Evolutionary conservation across 2,888 invertebrate species (phyloP).

Genomic region (Xylota segnis): DNA sequence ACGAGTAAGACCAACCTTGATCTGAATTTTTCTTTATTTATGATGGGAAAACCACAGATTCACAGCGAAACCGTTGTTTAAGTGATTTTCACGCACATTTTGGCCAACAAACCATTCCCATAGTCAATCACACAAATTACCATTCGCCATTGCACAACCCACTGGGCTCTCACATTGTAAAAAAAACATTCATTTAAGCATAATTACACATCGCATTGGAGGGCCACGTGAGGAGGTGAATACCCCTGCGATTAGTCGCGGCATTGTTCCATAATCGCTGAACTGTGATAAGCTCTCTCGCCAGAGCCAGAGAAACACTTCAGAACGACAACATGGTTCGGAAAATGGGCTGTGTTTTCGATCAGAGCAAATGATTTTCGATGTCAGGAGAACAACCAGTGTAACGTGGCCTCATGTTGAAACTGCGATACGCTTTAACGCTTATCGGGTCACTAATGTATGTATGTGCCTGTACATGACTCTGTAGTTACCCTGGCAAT

Average conservation of each 20-base stretch:
- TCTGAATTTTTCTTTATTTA: conserved; percentile 36
- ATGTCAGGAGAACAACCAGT: conserved; percentile 33
- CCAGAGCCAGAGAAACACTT: conserved; percentile 1
- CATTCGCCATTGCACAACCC: conserved; percentile 49
- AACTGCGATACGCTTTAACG: conserved; percentile 1
- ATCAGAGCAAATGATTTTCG: conserved; percentile 39
- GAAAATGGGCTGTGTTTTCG: conserved; percentile 6
- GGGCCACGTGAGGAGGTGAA: conserved; percentile 57
- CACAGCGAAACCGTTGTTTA: conserved; percentile 1
- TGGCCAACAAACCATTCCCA: conserved; percentile 14
- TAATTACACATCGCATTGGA: conserved; percentile 40
- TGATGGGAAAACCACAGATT: conserved; percentile 15
- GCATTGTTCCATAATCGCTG: conserved; percentile 71
- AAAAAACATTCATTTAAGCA: conserved; percentile 12
- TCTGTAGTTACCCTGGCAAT: conserved; percentile 9
- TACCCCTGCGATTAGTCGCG: conserved; percentile 49
- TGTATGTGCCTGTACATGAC: no score
- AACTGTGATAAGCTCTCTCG: conserved; percentile 65
- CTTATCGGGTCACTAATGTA: not conserved
- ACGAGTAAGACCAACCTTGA: conserved; percentile 26
- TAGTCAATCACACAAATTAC: conserved; percentile 43
- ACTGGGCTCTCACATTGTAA: conserved; percentile 25
- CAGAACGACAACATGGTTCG: conserved; percentile 13
- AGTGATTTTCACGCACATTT: conserved; percentile 51
- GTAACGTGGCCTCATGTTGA: conserved; percentile 1